These are phyloP conservation scores for Notechis scutatus DNA, from an alignment of 2,113 vertebrate genomes.

Conservation along the genomic window DNA sequence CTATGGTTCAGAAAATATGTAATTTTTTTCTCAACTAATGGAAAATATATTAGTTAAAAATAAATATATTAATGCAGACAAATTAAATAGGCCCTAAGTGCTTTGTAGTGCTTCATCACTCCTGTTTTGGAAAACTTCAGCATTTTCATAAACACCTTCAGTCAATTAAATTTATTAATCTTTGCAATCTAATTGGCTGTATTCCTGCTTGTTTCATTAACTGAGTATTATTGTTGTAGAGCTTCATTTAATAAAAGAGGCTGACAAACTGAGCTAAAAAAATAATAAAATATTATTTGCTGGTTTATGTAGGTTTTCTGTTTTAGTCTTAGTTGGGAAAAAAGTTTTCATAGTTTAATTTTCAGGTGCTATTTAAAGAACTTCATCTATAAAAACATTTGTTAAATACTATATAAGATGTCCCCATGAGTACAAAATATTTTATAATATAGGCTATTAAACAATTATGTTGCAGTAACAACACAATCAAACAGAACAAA, in stretches of 20 bases:
- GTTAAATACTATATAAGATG: no score
- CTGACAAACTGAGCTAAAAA: neutral
- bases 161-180: slow-evolving; percentile 42
- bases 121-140: neutral
- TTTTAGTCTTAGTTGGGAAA: neutral
- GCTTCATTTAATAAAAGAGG: slow-evolving; percentile 4
- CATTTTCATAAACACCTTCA: slow-evolving; percentile 30
- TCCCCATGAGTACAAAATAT: neutral
- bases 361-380: neutral
- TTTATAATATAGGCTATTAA: neutral
- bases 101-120: neutral
- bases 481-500: neutral
- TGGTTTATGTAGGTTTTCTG: neutral
- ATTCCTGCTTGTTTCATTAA: slow-evolving; percentile 42
- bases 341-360: neutral
- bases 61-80: neutral
- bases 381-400: neutral
- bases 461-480: neutral
- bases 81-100: neutral
- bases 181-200: slow-evolving; percentile 27
- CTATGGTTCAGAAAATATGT: neutral
- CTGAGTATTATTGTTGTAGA: slow-evolving; percentile 14
- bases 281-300: slow-evolving; percentile 5
- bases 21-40: neutral
- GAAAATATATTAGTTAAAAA: neutral